Conservation (phyloP, 2,113 vertebrate species). For the Sturnira hondurensis region DNA sequence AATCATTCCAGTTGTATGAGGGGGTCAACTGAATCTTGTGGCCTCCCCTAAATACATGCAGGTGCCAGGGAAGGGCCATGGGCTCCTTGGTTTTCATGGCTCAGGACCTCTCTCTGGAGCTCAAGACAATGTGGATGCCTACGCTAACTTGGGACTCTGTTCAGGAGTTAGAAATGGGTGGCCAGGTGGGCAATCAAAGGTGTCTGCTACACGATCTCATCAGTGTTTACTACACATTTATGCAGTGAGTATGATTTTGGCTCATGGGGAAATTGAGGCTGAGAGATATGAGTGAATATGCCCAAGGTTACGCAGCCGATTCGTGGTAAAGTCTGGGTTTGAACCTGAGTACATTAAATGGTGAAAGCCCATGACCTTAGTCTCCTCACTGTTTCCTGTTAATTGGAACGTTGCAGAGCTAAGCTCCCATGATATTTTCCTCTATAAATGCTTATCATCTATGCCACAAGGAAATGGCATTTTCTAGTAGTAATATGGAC, state of each 20-base stretch:
- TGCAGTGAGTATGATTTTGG: neutral
- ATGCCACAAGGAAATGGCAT: neutral
- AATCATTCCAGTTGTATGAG: neutral
- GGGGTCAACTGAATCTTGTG: neutral
- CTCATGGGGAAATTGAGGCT: neutral
- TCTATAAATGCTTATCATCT: neutral
- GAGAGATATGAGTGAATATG: neutral
- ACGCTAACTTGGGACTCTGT: neutral
- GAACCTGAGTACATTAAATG: neutral
- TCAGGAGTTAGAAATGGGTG: neutral
- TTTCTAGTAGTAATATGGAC: neutral
- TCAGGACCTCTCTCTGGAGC: neutral
- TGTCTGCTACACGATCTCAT: neutral
- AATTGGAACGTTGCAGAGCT: neutral
- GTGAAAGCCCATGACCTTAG: neutral
- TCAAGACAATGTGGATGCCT: neutral
- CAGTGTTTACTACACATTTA: neutral
- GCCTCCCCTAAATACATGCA: neutral
- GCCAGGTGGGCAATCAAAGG: neutral
- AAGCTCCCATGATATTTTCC: neutral
- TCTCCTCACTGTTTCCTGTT: neutral
- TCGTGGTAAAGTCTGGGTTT: neutral
- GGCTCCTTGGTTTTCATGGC: neutral
- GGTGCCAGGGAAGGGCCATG: neutral
- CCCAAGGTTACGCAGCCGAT: neutral